Base-by-base conservation (phyloP, 2,888 invertebrate species). In the Blastobasis lacticolella region DNA sequence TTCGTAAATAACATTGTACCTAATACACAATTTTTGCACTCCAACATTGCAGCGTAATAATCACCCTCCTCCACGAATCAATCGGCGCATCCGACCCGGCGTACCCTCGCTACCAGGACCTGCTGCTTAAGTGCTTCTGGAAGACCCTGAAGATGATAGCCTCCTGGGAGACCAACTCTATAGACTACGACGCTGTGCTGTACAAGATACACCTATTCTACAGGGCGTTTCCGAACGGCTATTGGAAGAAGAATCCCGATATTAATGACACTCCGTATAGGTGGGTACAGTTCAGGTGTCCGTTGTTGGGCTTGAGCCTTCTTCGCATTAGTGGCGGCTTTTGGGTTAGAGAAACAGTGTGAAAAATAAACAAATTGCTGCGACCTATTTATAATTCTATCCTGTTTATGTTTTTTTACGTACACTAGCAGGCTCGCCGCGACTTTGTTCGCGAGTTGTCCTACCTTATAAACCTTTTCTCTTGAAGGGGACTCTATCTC, bases 81-180 rank as follows among this genome's bases (percentile, higher is more conserved):
- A 94, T 97, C 49, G 92, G 91, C 53, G 90, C 91, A 0, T 88
- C 90, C 0, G 91, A 91, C 52, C 90, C 92, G 0, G 75, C 76
- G 0, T 85, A 71, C 63, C 91, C 92, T 0, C 92, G 95, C 62
- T 94, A 94, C 71, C 93, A 94, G 48, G 96, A 96, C 71, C 82
- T 96, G 46, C 91, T 95, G 0, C 94, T 96, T 91, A 96, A 97
- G 86, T 98, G 98, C 75, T 91, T 97, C 72, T 98, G 98, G 98
- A 95, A 97, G 73, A 94, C 96, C 54, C 92, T 97, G 10, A 95
- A 97, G 79, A 92, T 94, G 81, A 92, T 98, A 69, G 92, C 95
- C 0, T 91, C 93, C 49, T 96, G 96, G 92, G 90, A 92, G 41
- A 89, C 90, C 6, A 91, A 92, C 70, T 91, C 92, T 4, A 89